These are phyloP conservation scores for Euphydryas editha DNA, from an alignment of 2,888 invertebrate species.

Conservation along the genomic window DNA sequence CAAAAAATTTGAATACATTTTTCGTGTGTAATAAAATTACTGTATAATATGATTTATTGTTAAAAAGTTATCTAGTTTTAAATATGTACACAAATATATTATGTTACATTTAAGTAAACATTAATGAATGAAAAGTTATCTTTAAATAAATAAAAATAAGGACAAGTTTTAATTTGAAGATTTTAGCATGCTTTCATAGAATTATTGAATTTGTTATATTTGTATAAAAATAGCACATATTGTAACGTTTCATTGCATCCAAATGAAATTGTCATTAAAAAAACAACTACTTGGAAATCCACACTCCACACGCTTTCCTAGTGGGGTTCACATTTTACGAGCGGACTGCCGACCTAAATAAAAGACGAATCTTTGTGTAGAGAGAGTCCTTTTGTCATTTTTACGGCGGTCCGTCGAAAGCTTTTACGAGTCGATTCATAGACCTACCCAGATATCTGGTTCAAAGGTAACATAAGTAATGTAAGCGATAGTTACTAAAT, in stretches of 20 bases:
- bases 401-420: constrained; percentile 74
- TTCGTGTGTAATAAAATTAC: no score
- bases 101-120: no score
- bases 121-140: background rate
- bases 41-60: no score
- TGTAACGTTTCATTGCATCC: constrained; percentile 12
- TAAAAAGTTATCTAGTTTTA: no score
- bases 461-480: constrained; percentile 13
- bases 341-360: constrained; percentile 68
- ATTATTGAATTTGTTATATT: background rate
- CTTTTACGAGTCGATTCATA: constrained; percentile 73
- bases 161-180: background rate
- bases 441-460: constrained; percentile 29
- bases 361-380: constrained; percentile 73
- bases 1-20: no score
- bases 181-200: background rate
- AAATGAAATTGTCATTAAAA: constrained; percentile 14
- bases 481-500: constrained; percentile 14
- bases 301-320: constrained; percentile 63
- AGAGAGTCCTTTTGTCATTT: constrained; percentile 73
- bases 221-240: background rate
- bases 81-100: no score
- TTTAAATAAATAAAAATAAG: background rate
- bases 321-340: constrained; percentile 70
- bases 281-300: constrained; percentile 18